These are phyloP conservation scores for Champsocephalus esox DNA, from an alignment of 2,797 vertebrate species.

Conservation along the genomic window DNA sequence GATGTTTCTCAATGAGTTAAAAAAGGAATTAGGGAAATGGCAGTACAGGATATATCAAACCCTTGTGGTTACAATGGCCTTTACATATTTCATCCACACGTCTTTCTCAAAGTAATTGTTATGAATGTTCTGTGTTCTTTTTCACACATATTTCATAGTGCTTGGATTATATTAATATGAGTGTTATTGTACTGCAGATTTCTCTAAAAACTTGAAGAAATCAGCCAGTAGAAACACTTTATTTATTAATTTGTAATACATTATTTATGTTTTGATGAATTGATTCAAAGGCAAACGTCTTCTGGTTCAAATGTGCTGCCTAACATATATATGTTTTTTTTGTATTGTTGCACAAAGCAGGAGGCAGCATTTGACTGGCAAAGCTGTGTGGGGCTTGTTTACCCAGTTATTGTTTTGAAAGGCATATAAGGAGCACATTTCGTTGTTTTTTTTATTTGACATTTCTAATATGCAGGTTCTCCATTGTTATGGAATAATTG, in stretches of 20 bases:
- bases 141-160: neutral
- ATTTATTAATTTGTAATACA: neutral
- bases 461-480: slow-evolving; percentile 78
- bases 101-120: neutral
- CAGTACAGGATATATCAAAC: neutral
- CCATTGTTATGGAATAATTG: slow-evolving; percentile 80
- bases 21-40: neutral
- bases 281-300: slow-evolving; percentile 4
- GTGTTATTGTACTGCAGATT: neutral
- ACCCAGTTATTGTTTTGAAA: slow-evolving; percentile 68
- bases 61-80: neutral
- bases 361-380: slow-evolving; percentile 51
- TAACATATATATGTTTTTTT: slow-evolving; percentile 9
- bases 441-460: slow-evolving; percentile 71
- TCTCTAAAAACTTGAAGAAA: neutral
- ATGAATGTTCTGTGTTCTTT: neutral
- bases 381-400: slow-evolving; percentile 56
- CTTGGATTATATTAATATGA: slow-evolving; percentile 7
- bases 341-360: slow-evolving; percentile 30
- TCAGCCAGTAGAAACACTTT: slow-evolving; percentile 6
- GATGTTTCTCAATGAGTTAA: neutral
- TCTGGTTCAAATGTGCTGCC: neutral
- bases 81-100: neutral
- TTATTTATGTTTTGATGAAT: slow-evolving; percentile 3
- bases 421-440: slow-evolving; percentile 56